These are phyloP conservation scores for Casuarius casuarius DNA, from an alignment of 2,113 vertebrate species.

Conservation along the genomic window DNA sequence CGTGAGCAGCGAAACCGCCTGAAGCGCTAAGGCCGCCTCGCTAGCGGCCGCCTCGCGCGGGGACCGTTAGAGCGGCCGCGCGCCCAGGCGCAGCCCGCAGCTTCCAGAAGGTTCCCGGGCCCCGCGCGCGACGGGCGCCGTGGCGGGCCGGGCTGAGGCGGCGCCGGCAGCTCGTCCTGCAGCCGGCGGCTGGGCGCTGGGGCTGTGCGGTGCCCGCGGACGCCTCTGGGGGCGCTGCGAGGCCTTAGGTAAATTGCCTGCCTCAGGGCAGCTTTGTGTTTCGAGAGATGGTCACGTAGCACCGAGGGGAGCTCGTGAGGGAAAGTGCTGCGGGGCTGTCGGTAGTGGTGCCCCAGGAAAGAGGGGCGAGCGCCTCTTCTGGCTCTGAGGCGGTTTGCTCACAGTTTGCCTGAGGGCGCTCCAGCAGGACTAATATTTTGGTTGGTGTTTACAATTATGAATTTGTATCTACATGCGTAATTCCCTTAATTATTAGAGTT, in stretches of 20 bases:
- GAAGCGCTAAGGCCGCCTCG: too few species aligned
- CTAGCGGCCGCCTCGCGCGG: background rate
- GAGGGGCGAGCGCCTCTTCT: background rate
- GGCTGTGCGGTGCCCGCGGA: background rate
- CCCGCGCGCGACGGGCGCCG: too few species aligned
- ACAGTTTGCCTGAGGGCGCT: background rate
- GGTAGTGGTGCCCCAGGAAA: rapidly evolving
- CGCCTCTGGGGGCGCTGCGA: rapidly evolving
- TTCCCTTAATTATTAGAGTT: background rate
- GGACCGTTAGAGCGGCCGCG: rapidly evolving
- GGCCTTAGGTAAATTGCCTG: rapidly evolving
- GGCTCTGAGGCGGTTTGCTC: rapidly evolving
- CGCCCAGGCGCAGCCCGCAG: rapidly evolving
- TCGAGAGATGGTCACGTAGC: rapidly evolving
- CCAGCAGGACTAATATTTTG: background rate
- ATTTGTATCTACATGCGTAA: rapidly evolving
- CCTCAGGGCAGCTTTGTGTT: rapidly evolving
- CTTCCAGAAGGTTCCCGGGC: background rate
- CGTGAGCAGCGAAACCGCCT: background rate
- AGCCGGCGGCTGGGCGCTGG: rapidly evolving
- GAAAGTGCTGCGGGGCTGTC: rapidly evolving
- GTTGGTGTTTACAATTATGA: background rate
- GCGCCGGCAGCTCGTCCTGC: rapidly evolving
- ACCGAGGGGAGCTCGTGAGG: rapidly evolving
- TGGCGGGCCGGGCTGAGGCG: rapidly evolving